Evolutionary conservation across 2,888 invertebrate species (phyloP).

Genomic region (Eupithecia abbreviata): DNA sequence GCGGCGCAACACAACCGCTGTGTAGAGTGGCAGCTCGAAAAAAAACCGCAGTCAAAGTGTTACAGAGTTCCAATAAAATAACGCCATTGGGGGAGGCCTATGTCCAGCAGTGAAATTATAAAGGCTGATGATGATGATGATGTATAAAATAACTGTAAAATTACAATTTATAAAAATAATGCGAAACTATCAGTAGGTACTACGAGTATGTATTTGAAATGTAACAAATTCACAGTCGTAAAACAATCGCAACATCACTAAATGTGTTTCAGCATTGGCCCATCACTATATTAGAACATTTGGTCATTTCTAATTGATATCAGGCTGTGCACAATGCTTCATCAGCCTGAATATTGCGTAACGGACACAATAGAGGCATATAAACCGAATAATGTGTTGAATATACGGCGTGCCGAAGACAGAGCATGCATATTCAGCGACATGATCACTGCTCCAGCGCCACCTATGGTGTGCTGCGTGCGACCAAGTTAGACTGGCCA

Average conservation of each 20-base stretch:
- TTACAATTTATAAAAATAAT: neutral
- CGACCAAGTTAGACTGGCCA: neutral
- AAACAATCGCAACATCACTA: neutral
- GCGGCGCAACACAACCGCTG: too few relatives aligned
- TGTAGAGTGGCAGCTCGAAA: too few relatives aligned
- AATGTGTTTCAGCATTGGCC: neutral
- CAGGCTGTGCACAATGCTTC: conserved; percentile 18
- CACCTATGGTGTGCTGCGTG: conserved; percentile 2
- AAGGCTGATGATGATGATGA: too few relatives aligned
- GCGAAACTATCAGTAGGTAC: neutral
- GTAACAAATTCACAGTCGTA: neutral
- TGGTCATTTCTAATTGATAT: conserved; percentile 11
- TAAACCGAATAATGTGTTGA: conserved; percentile 40
- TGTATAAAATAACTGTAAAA: neutral
- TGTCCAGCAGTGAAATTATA: too few relatives aligned
- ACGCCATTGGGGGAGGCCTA: too few relatives aligned
- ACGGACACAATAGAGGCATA: conserved; percentile 40
- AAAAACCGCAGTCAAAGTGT: too few relatives aligned
- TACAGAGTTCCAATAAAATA: neutral
- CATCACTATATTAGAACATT: conserved; percentile 6
- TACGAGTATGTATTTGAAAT: neutral
- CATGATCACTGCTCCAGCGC: conserved; percentile 32
- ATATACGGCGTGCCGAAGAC: conserved; percentile 46
- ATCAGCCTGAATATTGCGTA: conserved; percentile 35
- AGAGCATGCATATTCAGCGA: conserved; percentile 53